phyloP scores from a whole-genome alignment of 2,888 invertebrate species.

The Agrochola litura region DNA sequence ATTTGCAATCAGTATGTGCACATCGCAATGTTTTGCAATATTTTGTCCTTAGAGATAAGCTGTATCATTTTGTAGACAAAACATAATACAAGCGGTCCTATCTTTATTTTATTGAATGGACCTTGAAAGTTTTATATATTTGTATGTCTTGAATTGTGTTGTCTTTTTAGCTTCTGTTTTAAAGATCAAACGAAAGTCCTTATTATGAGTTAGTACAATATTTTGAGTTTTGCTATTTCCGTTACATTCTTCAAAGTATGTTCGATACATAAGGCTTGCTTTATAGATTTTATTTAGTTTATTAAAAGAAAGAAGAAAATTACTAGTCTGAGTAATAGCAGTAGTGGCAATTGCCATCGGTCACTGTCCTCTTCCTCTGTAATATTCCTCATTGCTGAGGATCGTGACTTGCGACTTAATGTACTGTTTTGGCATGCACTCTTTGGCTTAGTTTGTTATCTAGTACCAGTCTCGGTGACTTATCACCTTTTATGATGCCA shows the following conservation, averaged over 20 bases:
- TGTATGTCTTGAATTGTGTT: neutral
- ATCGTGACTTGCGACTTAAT: constrained; percentile 46
- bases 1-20: constrained; percentile 18
- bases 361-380: constrained; percentile 36
- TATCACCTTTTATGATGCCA: constrained; percentile 26
- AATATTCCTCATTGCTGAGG: constrained; percentile 33
- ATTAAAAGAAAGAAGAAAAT: constrained; percentile 9
- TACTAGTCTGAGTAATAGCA: neutral
- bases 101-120: constrained; percentile 18
- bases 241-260: neutral
- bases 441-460: constrained; percentile 27
- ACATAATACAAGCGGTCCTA: neutral
- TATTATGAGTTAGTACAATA: neutral
- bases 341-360: constrained; percentile 19
- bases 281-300: neutral
- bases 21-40: constrained; percentile 18
- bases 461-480: constrained; percentile 19
- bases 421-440: constrained; percentile 50
- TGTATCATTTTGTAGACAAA: constrained; percentile 12
- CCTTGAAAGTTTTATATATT: constrained; percentile 13
- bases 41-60: constrained; percentile 39
- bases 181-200: neutral
- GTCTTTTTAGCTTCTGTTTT: neutral
- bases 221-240: neutral
- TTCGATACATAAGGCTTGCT: neutral